phyloP scores from a whole-genome alignment of 2,888 invertebrate species.

The Volucella zonaria region DNA sequence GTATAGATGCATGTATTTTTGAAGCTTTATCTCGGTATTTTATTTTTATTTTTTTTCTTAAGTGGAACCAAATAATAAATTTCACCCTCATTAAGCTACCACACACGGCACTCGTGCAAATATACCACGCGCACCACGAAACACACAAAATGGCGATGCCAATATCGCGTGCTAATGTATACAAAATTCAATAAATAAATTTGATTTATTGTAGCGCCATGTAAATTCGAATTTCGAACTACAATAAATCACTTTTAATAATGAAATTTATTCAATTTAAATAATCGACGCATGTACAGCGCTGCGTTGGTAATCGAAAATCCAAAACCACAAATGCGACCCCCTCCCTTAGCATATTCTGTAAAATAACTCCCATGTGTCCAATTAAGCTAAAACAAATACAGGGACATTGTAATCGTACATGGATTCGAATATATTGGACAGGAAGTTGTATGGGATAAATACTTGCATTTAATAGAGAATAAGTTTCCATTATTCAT shows the following conservation, averaged over 20 bases:
- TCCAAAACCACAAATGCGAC: not conserved
- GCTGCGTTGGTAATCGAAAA: constrained; percentile 3
- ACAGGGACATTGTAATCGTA: not conserved
- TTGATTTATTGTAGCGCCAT: constrained; percentile 65
- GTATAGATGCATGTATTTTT: not conserved
- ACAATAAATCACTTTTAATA: constrained; percentile 71
- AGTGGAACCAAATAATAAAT: constrained; percentile 51
- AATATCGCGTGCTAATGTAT: constrained; percentile 10
- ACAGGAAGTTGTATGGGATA: too few relatives aligned
- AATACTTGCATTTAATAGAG: too few relatives aligned
- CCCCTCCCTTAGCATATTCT: constrained; percentile 16
- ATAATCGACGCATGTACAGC: constrained; percentile 53
- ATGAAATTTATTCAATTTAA: constrained; percentile 71
- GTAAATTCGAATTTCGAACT: constrained; percentile 60
- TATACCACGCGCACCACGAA: constrained; percentile 5
- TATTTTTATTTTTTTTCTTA: not conserved
- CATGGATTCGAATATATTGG: not conserved
- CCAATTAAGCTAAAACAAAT: constrained; percentile 28
- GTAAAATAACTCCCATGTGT: constrained; percentile 18
- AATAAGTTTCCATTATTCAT: too few relatives aligned
- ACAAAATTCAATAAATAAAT: constrained; percentile 70
- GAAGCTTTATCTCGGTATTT: constrained; percentile 4
- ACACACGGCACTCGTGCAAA: constrained; percentile 34
- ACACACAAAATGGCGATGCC: constrained; percentile 6
- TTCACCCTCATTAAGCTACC: constrained; percentile 68